Percentiles rank a stretch among this genome's conserved stretches.
Conservation (phyloP, 2,888 invertebrate genomes). For the Schrankia costaestrigalis region DNA sequence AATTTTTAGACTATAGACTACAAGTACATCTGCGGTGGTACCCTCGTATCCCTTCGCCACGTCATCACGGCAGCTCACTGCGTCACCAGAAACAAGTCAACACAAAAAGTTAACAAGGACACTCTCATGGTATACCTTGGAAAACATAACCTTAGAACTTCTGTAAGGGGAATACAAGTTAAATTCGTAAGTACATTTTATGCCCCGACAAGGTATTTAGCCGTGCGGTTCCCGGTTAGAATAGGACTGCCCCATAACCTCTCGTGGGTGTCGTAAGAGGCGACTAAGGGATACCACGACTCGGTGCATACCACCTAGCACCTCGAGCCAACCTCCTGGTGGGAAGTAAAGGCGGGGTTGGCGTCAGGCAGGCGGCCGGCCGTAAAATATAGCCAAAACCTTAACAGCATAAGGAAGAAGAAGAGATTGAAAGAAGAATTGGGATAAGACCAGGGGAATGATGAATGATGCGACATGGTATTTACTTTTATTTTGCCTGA, state of each 20-base stretch:
- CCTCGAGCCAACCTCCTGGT: too few species aligned
- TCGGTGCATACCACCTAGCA: too few species aligned
- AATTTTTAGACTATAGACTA: conserved; percentile 9
- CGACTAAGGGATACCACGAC: too few species aligned
- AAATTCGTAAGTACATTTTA: conserved; percentile 45
- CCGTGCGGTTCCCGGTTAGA: too few species aligned
- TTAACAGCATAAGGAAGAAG: too few species aligned
- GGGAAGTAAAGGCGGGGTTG: too few species aligned
- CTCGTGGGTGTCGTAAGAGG: too few species aligned
- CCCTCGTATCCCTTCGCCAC: conserved; percentile 73
- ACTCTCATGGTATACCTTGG: conserved; percentile 63
- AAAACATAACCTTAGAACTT: conserved; percentile 64
- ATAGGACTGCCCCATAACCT: too few species aligned
- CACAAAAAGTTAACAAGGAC: conserved; percentile 51
- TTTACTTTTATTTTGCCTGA: too few species aligned
- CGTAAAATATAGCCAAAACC: too few species aligned
- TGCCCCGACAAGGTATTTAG: too few species aligned
- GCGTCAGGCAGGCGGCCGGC: too few species aligned
- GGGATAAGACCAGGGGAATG: background rate
- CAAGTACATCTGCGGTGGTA: conserved; percentile 82
- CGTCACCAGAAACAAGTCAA: conserved; percentile 66
- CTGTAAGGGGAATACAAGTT: conserved; percentile 61
- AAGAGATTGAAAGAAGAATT: background rate
- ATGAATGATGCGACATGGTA: background rate
- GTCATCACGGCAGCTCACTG: conserved; percentile 83